Evolutionary conservation across 2,888 invertebrate species (phyloP), one percentile per base, ranked within the genome.

Genomic region (Anodontia alba): DNA sequence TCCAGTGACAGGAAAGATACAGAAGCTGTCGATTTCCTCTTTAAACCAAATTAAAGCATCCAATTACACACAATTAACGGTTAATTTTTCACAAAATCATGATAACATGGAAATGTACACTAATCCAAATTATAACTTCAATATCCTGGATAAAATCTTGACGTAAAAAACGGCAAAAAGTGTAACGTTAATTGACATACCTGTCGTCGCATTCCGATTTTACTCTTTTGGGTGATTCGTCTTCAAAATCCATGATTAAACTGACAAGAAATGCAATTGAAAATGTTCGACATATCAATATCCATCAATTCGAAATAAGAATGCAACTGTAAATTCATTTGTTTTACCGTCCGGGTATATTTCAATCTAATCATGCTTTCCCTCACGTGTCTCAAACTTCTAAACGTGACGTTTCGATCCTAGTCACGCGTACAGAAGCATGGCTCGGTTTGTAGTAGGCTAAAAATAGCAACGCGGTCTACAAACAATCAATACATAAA

Each of bases 361-460:
- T 74, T 74, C 46, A 23, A n/a, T 36, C 75, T 33, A 46, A 67
- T 66, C 68, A 75, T 68, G 75, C 68, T 75, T 75, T 68, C 36
- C 36, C 33, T 75, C 75, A 75, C 68, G 75, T 75, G 75, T 51
- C 17, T 73, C 15, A 12, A 57, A 42, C 67, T 51, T 33, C 66
- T 31, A 46, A 31, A 36, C 57, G 62, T 62, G 62, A 62, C 31
- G 62, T 33, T 54, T 54, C 10, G 15, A 26, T 38, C 31, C 43
- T 69, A 80, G 80, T 80, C 83, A 83, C 83, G 78, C 71, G 83
- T 73, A 76, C 62, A 31, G 54, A 83, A 83, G 77, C 80, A 78
- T 83, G 83, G 83, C 29, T 49, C 51, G 23, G 20, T 73, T 31
- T 38, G 23, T 38, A 23, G n/a, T 26, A 26, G 43, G 26, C 83